phyloP scores from a whole-genome alignment of 30 jellyfish, hydroid and myxozoan species.

The Hydractinia symbiolongicarpus region DNA sequence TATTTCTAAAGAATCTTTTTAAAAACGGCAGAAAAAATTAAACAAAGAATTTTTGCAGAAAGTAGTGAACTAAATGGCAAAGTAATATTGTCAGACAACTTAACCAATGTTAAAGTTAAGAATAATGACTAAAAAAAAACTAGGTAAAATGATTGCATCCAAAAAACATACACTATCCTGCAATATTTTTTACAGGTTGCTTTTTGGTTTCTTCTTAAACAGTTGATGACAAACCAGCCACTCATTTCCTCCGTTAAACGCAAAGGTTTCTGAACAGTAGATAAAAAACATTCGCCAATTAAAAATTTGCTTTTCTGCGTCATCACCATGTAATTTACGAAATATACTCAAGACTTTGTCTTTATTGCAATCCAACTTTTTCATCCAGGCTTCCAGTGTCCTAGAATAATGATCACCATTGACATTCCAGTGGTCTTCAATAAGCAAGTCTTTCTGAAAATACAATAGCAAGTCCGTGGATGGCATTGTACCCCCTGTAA shows the following conservation, averaged over 20 bases:
- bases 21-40: too few species aligned
- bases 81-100: too few species aligned
- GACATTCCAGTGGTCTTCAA: constrained; percentile 66
- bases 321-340: constrained; percentile 51
- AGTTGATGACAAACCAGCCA: constrained; percentile 83
- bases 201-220: constrained; percentile 34
- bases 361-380: constrained; percentile 46
- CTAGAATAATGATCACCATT: constrained; percentile 70
- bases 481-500: constrained; percentile 81
- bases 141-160: too few species aligned
- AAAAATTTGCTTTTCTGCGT: constrained; percentile 50
- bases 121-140: too few species aligned
- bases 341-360: constrained; percentile 40
- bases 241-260: constrained; percentile 66
- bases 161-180: too few species aligned
- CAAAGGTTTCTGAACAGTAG: constrained; percentile 63
- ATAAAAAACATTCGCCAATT: constrained; percentile 76
- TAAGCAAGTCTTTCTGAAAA: constrained; percentile 58
- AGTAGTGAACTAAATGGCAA: too few species aligned
- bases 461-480: constrained; percentile 66
- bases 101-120: too few species aligned
- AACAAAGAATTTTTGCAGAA: too few species aligned
- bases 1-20: too few species aligned
- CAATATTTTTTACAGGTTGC: too few species aligned
- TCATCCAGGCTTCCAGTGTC: constrained; percentile 74